Percentiles rank a stretch among this genome's conserved stretches.
Evolutionary conservation across 2,888 invertebrate species (phyloP).

Genomic region (Itoplectis maculator): DNA sequence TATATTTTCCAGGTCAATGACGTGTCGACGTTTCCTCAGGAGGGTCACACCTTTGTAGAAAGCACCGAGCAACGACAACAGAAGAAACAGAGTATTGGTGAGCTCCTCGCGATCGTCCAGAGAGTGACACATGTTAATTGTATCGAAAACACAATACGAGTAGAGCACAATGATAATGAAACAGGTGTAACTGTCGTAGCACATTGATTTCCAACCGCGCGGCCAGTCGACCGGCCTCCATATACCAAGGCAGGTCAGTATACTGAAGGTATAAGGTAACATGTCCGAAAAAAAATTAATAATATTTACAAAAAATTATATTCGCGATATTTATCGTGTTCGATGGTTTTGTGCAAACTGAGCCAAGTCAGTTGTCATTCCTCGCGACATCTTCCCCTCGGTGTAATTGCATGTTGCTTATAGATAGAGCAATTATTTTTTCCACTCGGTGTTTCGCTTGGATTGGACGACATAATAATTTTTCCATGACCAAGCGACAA

Average conservation of each 20-base stretch:
- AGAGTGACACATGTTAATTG: not conserved
- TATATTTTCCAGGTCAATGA: conserved; percentile 26
- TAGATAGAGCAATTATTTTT: no score
- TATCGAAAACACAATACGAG: not conserved
- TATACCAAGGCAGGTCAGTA: not conserved
- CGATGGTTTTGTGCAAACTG: no score
- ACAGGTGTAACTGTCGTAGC: conserved; percentile 5
- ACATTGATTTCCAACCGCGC: conserved; percentile 8
- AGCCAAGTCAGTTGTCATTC: no score
- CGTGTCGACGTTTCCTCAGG: conserved; percentile 15
- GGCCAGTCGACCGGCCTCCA: conserved; percentile 20
- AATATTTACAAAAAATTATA: no score
- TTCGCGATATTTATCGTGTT: no score
- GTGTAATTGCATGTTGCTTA: no score
- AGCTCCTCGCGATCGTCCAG: not conserved
- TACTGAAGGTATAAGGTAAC: no score
- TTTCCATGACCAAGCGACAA: no score
- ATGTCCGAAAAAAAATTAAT: no score
- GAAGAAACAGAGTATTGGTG: not conserved
- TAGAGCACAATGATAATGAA: not conserved
- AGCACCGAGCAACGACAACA: not conserved
- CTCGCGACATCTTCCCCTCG: no score
- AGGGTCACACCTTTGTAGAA: conserved; percentile 7
- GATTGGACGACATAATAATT: no score
- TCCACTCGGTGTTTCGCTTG: no score